Conservation (phyloP, 2,113 vertebrate genomes). For the Piliocolobus tephrosceles region DNA sequence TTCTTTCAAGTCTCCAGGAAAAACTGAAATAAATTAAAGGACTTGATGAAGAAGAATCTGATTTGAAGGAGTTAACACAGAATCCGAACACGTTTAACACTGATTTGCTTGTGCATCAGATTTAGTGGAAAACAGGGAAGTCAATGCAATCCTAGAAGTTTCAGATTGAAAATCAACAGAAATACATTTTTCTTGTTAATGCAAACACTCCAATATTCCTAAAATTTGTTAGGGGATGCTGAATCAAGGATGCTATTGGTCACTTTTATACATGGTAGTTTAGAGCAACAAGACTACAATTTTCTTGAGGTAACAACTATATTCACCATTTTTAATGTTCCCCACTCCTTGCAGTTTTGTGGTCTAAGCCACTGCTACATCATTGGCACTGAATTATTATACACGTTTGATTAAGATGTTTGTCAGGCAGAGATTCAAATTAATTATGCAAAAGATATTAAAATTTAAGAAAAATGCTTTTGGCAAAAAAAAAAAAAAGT, state of each 20-base stretch:
- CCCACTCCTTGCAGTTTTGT: background rate
- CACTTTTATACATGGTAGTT: background rate
- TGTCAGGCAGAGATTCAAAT: background rate
- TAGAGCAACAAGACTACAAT: background rate
- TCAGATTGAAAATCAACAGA: background rate
- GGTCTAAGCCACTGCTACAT: background rate
- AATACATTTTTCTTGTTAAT: background rate
- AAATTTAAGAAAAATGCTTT: background rate
- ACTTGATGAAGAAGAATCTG: background rate
- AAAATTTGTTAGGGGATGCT: background rate
- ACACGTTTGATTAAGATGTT: background rate
- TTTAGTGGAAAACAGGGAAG: background rate
- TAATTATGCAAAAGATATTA: background rate
- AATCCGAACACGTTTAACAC: background rate
- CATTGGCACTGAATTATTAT: background rate
- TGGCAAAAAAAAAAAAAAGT: background rate
- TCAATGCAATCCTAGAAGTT: background rate
- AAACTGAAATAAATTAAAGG: background rate
- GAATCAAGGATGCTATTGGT: background rate
- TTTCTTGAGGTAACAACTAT: slow-evolving; percentile 4
- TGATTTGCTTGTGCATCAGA: background rate
- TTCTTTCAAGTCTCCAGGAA: background rate
- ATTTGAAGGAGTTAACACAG: background rate
- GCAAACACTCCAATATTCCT: background rate
- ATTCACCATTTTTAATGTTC: background rate